These are phyloP conservation scores for Lathamus discolor DNA, from an alignment of 2,113 vertebrate species.

Conservation along the genomic window DNA sequence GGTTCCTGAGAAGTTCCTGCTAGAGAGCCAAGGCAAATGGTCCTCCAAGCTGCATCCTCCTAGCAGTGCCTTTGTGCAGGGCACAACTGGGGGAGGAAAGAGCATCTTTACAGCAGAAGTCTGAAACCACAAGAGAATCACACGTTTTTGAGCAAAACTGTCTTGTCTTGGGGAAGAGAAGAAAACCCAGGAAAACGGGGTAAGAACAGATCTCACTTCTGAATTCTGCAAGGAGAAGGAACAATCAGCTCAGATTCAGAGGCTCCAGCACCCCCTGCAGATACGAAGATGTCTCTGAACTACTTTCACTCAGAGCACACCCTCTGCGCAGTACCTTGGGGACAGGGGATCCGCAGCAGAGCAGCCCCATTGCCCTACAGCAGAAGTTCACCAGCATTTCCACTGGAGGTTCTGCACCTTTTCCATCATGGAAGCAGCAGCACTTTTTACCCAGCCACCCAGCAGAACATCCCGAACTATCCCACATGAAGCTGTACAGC, in stretches of 20 bases:
- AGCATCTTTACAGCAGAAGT: background rate
- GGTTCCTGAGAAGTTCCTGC: background rate
- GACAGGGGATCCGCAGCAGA: background rate
- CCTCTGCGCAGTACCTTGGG: background rate
- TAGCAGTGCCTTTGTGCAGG: accelerated
- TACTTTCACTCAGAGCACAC: no score
- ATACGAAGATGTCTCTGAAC: background rate
- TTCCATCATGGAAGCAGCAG: background rate
- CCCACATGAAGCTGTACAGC: accelerated
- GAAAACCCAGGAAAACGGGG: background rate
- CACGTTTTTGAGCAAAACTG: background rate
- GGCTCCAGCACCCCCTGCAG: background rate
- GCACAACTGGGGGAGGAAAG: background rate
- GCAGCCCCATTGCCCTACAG: accelerated
- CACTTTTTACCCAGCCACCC: background rate
- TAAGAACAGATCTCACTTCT: accelerated
- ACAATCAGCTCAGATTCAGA: background rate
- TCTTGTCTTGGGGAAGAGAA: background rate
- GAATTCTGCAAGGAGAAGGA: background rate
- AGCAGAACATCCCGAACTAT: background rate
- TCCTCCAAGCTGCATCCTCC: background rate
- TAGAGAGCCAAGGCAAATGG: accelerated
- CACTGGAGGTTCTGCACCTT: background rate
- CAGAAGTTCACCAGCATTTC: accelerated
- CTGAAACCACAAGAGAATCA: background rate